Percentiles rank a stretch among this genome's conserved stretches.
Conservation (phyloP, 2,888 invertebrate species). For the Acrobasis suavella region DNA sequence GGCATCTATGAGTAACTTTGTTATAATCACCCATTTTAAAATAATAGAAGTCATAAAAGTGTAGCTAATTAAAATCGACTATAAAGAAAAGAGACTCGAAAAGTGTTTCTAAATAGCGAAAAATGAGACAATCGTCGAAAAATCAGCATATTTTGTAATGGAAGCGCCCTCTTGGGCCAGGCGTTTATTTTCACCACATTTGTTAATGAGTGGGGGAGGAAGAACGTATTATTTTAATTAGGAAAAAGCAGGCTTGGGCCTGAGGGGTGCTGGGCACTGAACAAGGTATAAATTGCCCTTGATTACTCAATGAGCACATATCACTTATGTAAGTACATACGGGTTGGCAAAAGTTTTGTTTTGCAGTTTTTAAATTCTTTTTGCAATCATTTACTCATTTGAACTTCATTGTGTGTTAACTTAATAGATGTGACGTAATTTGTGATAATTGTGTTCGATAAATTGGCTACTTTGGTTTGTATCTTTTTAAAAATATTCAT, state of each 20-base stretch:
- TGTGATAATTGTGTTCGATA: too few species aligned
- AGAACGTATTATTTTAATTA: constrained; percentile 80
- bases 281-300: constrained; percentile 51
- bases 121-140: constrained; percentile 34
- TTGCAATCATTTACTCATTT: too few species aligned
- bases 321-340: background rate
- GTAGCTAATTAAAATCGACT: background rate
- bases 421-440: too few species aligned
- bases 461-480: too few species aligned
- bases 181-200: constrained; percentile 78
- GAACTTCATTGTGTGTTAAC: too few species aligned
- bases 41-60: background rate
- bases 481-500: too few species aligned
- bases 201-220: constrained; percentile 75
- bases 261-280: constrained; percentile 43
- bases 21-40: too few species aligned
- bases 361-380: background rate
- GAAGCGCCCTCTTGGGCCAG: constrained; percentile 56
- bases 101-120: constrained; percentile 53
- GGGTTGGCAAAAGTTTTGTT: background rate
- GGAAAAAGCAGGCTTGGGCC: constrained; percentile 65
- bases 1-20: too few species aligned
- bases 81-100: background rate
- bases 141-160: constrained; percentile 6
- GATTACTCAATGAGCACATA: constrained; percentile 37